phyloP scores from a whole-genome alignment of 2,888 invertebrate genomes.

The Caenorhabditis virilis region DNA sequence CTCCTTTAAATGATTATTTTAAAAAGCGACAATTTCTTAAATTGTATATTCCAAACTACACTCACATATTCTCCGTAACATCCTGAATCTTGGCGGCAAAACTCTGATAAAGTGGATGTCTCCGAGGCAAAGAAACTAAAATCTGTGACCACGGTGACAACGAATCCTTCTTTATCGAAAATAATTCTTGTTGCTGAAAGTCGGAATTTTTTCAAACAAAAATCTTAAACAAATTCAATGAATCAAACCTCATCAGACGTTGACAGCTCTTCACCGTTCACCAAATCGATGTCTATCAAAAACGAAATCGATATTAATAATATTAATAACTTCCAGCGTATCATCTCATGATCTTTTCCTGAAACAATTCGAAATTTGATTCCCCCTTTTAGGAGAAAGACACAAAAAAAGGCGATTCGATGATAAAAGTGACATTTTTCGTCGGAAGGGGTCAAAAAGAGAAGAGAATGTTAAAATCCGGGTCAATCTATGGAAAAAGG shows the following conservation, averaged over 20 bases:
- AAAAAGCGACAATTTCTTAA: neutral
- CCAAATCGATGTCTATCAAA: too few species aligned
- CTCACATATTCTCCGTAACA: constrained; percentile 45
- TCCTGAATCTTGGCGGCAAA: constrained; percentile 65
- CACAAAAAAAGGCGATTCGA: too few species aligned
- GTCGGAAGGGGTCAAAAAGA: too few species aligned
- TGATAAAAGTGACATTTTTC: too few species aligned
- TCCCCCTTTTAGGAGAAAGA: too few species aligned
- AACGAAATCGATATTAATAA: neutral
- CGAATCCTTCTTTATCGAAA: constrained; percentile 52
- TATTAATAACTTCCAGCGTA: constrained; percentile 28
- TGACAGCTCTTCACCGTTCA: neutral
- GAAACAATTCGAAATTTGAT: too few species aligned
- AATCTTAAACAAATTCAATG: neutral
- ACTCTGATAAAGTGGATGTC: constrained; percentile 53
- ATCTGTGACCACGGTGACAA: constrained; percentile 57
- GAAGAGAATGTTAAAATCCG: too few species aligned
- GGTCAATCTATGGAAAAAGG: too few species aligned
- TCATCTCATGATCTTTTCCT: constrained; percentile 29
- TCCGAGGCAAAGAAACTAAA: constrained; percentile 53
- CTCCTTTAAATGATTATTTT: neutral
- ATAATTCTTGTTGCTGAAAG: constrained; percentile 30
- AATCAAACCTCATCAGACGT: neutral
- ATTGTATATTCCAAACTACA: neutral
- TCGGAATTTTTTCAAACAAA: neutral